Percentiles rank a stretch among this genome's conserved stretches.
These are phyloP conservation scores for Abrostola tripartita DNA, from an alignment of 2,888 invertebrate species.

Conservation along the genomic window DNA sequence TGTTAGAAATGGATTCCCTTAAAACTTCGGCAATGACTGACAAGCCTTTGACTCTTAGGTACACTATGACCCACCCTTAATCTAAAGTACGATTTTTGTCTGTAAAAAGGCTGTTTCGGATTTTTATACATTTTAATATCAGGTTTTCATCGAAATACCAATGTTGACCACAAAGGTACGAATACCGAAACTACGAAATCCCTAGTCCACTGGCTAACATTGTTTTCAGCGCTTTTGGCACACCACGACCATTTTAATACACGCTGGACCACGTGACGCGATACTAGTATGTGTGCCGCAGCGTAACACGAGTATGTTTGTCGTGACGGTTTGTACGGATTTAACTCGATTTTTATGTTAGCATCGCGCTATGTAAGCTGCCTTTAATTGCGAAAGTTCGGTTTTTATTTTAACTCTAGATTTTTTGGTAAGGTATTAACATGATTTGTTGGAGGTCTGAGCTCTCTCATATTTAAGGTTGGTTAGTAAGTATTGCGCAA, in stretches of 20 bases:
- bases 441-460: neutral
- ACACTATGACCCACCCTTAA: too few relatives aligned
- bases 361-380: conserved; percentile 35
- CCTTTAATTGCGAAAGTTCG: conserved; percentile 46
- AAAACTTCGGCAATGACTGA: too few relatives aligned
- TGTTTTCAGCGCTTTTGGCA: conserved; percentile 36
- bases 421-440: conserved; percentile 17
- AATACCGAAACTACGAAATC: conserved; percentile 9
- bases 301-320: conserved; percentile 29
- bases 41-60: too few relatives aligned
- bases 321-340: conserved; percentile 31
- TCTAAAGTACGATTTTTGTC: too few relatives aligned
- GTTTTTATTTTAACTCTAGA: conserved; percentile 32
- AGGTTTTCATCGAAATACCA: too few relatives aligned
- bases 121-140: too few relatives aligned
- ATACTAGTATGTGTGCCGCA: conserved; percentile 16
- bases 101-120: too few relatives aligned
- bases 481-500: neutral
- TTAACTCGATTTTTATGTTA: conserved; percentile 43
- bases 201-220: conserved; percentile 26
- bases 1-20: too few relatives aligned
- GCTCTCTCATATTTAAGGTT: neutral
- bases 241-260: conserved; percentile 26
- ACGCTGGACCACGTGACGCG: conserved; percentile 20
- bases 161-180: too few relatives aligned